Evolutionary conservation across 1,140 invertebrate species (phyloP).

Genomic region (Lamellibrachia luymesi): DNA sequence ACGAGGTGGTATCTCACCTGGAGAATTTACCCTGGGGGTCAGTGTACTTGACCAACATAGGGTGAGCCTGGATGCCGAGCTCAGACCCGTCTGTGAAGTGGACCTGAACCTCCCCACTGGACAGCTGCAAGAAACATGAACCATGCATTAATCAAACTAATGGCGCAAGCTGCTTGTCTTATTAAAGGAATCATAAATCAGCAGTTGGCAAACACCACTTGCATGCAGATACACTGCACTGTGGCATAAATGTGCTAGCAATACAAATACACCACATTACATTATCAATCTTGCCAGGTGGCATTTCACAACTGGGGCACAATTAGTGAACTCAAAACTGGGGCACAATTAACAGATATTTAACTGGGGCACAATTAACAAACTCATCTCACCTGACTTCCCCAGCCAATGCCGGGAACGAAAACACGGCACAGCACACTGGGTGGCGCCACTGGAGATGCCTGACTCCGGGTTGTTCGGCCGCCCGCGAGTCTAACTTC

Average conservation of each 20-base stretch:
- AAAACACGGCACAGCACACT: slow-evolving; percentile 39
- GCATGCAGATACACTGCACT: not conserved
- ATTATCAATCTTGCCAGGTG: slow-evolving; percentile 7
- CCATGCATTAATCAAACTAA: not conserved
- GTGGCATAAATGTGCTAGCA: too few species aligned
- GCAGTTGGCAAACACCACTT: not conserved
- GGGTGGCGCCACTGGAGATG: not conserved
- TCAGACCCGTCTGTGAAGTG: slow-evolving; percentile 53
- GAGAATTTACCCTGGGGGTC: not conserved
- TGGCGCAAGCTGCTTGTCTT: not conserved
- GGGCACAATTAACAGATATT: too few species aligned
- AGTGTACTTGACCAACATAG: slow-evolving; percentile 19
- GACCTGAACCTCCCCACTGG: slow-evolving; percentile 52
- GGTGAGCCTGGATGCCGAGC: slow-evolving; percentile 41
- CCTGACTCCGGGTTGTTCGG: not conserved
- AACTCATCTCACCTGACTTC: slow-evolving; percentile 37
- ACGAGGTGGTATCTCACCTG: not conserved
- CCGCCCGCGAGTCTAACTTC: not conserved
- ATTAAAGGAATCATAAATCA: slow-evolving; percentile 8
- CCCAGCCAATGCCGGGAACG: slow-evolving; percentile 52
- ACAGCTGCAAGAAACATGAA: slow-evolving; percentile 35
- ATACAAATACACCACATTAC: too few species aligned
- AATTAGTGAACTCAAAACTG: not conserved
- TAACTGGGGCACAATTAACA: not conserved
- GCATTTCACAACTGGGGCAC: not conserved